Evolutionary conservation across 2,113 vertebrate species (phyloP).

Genomic region (Columba livia): DNA sequence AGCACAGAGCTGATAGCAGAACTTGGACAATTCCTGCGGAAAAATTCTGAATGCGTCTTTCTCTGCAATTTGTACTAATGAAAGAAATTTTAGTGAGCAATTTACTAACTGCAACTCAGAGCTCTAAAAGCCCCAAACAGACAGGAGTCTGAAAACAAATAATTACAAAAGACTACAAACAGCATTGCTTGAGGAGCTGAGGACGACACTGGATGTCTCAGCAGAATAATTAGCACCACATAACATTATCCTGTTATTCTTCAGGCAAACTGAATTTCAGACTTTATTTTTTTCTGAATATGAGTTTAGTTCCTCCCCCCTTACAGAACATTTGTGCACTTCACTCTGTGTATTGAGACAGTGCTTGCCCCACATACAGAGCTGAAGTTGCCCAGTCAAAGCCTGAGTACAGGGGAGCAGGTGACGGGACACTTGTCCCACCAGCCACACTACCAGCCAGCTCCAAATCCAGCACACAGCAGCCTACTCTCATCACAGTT

Average conservation of each 20-base stretch:
- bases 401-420: neutral
- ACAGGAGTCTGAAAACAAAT: conserved; percentile 25
- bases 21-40: neutral
- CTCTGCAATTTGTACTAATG: neutral
- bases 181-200: neutral
- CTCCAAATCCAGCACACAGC: neutral
- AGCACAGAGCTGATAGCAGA: neutral
- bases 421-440: neutral
- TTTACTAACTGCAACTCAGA: conserved; percentile 1
- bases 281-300: neutral
- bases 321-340: neutral
- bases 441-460: neutral
- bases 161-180: conserved; percentile 25
- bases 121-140: neutral
- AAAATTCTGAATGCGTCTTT: neutral
- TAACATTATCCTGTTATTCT: neutral
- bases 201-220: neutral
- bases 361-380: fast-evolving
- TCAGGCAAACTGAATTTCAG: conserved; percentile 3
- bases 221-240: neutral
- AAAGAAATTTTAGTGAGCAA: neutral
- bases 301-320: neutral
- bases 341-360: neutral
- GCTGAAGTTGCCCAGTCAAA: fast-evolving
- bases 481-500: neutral